A percentile compares a stretch with the other conserved stretches of the same genome.
phyloP scores from a whole-genome alignment of 2,888 invertebrate genomes.

The Alentia gelatinosa region DNA sequence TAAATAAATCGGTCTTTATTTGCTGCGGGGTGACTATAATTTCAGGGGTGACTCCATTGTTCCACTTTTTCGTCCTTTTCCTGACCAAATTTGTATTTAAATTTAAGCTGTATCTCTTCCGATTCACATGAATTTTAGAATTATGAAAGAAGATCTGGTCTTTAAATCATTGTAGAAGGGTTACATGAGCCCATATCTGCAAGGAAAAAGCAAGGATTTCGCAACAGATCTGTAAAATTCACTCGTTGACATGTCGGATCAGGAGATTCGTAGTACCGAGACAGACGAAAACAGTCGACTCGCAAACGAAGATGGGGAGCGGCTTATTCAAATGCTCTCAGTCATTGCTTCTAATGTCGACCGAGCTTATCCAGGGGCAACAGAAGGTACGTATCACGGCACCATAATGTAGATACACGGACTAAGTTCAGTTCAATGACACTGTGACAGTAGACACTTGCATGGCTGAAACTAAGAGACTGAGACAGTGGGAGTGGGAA shows the following conservation, averaged over 20 bases:
- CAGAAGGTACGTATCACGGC: not conserved
- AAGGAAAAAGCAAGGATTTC: not conserved
- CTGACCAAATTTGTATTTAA: not conserved
- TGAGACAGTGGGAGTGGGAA: too few species aligned
- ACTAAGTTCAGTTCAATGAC: too few species aligned
- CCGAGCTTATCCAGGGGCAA: not conserved
- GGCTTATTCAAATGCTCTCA: conserved; percentile 45
- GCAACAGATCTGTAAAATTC: not conserved
- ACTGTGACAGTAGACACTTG: too few species aligned
- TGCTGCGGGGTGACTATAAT: not conserved
- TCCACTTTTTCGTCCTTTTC: not conserved
- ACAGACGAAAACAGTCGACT: conserved; percentile 5
- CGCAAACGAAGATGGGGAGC: conserved; percentile 37
- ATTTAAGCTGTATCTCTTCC: not conserved
- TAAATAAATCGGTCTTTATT: not conserved
- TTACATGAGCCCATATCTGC: not conserved
- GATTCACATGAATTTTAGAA: not conserved
- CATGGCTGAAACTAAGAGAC: too few species aligned
- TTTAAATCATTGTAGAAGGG: not conserved
- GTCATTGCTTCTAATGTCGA: conserved; percentile 38
- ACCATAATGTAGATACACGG: too few species aligned
- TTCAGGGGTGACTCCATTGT: conserved; percentile 53
- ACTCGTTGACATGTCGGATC: not conserved
- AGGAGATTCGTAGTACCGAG: conserved; percentile 30
- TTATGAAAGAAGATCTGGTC: not conserved